Conservation (phyloP, 37 sponge, comb jelly and placozoan genomes). For the Ianthella basta region DNA sequence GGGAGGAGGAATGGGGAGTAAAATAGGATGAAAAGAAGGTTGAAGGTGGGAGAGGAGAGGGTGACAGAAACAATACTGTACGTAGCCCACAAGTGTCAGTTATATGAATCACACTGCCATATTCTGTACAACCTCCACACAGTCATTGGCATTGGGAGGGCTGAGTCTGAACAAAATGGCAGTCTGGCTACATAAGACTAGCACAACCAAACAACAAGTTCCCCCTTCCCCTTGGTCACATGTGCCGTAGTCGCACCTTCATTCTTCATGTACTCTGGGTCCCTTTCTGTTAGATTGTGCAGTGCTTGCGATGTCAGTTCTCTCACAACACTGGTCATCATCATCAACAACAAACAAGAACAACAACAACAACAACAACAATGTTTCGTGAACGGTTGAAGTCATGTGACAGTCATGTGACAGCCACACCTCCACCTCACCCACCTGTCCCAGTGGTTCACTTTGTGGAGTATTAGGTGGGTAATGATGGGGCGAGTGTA, state of each 20-base stretch:
- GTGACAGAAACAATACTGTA: neutral
- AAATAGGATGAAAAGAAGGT: neutral
- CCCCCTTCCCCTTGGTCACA: neutral
- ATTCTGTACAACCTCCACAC: too few relatives aligned
- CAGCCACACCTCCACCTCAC: neutral
- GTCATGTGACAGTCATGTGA: neutral
- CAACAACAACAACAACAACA: neutral
- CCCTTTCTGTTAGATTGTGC: conserved; percentile 62
- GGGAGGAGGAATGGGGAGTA: neutral
- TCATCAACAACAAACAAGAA: neutral
- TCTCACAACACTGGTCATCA: conserved; percentile 56
- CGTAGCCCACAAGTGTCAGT: too few relatives aligned
- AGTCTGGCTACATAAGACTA: too few relatives aligned
- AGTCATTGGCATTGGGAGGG: too few relatives aligned
- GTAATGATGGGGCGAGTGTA: conserved; percentile 83
- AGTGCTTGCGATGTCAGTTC: conserved; percentile 78
- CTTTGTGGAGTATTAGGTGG: conserved; percentile 75
- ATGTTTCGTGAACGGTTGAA: neutral
- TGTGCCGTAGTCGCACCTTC: conserved; percentile 33
- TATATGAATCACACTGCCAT: too few relatives aligned
- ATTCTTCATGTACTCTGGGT: conserved; percentile 62
- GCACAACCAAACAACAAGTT: too few relatives aligned
- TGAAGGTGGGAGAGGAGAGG: neutral
- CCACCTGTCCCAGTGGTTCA: conserved; percentile 91
- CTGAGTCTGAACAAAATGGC: too few relatives aligned